Conservation (phyloP, 2,113 vertebrate species). For the Lonchura striata region DNA sequence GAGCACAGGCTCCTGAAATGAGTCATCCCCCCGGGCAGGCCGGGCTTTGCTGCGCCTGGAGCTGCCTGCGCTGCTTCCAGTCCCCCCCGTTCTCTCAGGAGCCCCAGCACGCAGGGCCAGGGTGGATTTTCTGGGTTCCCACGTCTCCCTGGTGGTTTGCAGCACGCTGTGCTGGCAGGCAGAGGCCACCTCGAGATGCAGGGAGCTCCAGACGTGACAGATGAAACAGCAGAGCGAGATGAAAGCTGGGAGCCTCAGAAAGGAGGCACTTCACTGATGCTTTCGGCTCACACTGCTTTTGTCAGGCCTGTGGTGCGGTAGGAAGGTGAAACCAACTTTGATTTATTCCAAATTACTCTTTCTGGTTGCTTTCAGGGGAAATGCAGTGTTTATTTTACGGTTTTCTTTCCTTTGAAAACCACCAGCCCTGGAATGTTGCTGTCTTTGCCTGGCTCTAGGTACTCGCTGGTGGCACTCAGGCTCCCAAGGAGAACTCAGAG, state of each 20-base stretch:
- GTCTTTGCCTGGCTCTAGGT: background rate
- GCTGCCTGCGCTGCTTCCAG: background rate
- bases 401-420: background rate
- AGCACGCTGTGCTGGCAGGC: accelerated
- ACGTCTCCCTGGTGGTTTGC: accelerated
- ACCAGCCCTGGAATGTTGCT: background rate
- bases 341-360: background rate
- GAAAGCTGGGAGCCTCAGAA: background rate
- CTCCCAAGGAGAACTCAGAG: background rate
- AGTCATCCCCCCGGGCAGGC: background rate
- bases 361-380: background rate
- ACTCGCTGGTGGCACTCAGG: background rate
- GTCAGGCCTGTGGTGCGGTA: background rate
- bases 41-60: background rate
- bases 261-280: conserved; percentile 8
- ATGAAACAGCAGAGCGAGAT: background rate
- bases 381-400: background rate
- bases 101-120: accelerated
- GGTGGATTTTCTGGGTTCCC: background rate
- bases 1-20: background rate
- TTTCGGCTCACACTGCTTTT: background rate
- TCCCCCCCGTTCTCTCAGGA: background rate
- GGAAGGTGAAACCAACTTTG: background rate
- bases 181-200: background rate
- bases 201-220: accelerated